These are phyloP conservation scores for Oreotragus oreotragus DNA, from an alignment of 2,113 vertebrate species.

Conservation along the genomic window DNA sequence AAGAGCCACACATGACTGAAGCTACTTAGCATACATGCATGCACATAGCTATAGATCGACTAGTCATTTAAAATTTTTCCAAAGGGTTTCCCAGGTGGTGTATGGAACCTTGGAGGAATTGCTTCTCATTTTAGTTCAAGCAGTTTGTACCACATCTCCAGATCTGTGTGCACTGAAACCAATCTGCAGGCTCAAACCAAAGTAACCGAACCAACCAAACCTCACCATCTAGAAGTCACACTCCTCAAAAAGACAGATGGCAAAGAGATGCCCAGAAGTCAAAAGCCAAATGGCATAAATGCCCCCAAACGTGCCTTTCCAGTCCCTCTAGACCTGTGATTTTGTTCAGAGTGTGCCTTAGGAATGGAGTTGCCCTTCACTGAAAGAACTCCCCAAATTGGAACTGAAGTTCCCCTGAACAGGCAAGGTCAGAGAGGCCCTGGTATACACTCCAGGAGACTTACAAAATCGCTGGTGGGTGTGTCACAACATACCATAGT, in stretches of 20 bases:
- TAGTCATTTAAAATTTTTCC: neutral
- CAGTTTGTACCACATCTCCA: too few relatives aligned
- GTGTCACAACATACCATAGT: neutral
- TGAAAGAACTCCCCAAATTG: neutral
- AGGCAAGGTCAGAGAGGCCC: neutral
- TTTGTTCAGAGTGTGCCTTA: neutral
- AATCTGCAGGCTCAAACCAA: neutral
- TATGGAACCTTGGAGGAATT: neutral
- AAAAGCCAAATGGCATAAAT: neutral
- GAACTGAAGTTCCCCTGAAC: neutral
- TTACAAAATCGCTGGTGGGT: neutral
- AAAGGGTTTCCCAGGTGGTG: neutral
- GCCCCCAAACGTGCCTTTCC: neutral
- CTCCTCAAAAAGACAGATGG: neutral
- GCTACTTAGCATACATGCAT: neutral
- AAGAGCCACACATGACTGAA: neutral
- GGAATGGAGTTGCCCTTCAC: neutral
- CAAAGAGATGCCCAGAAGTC: neutral
- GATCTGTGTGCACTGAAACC: neutral
- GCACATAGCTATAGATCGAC: neutral
- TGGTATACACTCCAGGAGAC: neutral
- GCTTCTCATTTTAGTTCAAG: neutral
- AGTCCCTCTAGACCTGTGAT: neutral
- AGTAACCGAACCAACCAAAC: neutral
- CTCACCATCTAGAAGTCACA: neutral